phyloP scores from a whole-genome alignment of 2,797 vertebrate species.

The Sebastes aleutianus region DNA sequence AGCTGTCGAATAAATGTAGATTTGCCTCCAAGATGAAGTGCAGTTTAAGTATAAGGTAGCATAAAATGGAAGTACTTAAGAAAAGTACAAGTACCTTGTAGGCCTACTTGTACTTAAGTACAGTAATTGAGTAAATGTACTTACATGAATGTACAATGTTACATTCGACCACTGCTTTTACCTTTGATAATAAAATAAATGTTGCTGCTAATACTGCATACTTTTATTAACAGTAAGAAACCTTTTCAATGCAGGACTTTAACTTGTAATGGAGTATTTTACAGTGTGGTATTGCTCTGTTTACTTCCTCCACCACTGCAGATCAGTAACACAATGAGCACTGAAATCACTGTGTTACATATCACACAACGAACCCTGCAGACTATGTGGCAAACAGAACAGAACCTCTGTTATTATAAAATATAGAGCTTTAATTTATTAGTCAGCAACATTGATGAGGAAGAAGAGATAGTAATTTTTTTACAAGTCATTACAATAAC shows the following conservation, averaged over 20 bases:
- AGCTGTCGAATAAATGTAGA: too few relatives aligned
- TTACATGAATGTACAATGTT: too few relatives aligned
- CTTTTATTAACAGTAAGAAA: neutral
- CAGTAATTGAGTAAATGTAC: too few relatives aligned
- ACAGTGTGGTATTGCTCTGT: neutral
- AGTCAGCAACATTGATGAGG: constrained; percentile 85
- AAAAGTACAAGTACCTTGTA: too few relatives aligned
- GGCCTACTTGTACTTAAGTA: too few relatives aligned
- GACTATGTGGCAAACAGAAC: constrained; percentile 44
- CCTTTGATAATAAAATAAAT: neutral
- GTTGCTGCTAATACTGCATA: neutral
- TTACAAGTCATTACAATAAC: constrained; percentile 83
- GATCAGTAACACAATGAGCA: neutral
- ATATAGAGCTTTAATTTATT: constrained; percentile 90
- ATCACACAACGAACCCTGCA: neutral
- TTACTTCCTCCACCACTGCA: neutral
- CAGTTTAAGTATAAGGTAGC: too few relatives aligned
- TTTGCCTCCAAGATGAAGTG: too few relatives aligned
- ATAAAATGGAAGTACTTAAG: too few relatives aligned
- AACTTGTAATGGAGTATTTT: neutral
- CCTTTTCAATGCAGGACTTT: neutral
- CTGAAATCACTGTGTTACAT: neutral
- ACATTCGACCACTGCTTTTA: neutral
- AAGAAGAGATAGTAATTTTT: constrained; percentile 77
- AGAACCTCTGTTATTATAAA: constrained; percentile 83